phyloP scores from a whole-genome alignment of 2,797 vertebrate species.

The Onychomys torridus region DNA sequence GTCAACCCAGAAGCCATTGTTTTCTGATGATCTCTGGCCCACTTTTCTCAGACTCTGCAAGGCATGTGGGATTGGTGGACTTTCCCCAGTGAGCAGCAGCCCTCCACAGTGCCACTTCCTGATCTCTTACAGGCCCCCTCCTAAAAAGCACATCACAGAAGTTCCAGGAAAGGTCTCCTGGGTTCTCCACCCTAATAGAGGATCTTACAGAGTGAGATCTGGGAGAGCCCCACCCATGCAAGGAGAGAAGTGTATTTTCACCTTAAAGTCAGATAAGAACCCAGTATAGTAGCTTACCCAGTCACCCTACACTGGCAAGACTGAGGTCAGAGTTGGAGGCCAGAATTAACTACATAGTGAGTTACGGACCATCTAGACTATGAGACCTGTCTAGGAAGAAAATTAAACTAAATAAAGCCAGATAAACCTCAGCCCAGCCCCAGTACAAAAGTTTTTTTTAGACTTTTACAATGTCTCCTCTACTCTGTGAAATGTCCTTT shows the following conservation, averaged over 20 bases:
- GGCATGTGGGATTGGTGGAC: background rate
- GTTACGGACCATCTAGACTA: background rate
- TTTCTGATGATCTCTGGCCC: conserved; percentile 59
- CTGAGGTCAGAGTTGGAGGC: background rate
- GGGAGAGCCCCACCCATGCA: background rate
- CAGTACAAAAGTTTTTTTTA: background rate
- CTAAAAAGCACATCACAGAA: background rate
- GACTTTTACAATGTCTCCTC: background rate
- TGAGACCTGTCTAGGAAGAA: background rate
- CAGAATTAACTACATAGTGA: background rate
- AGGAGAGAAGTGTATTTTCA: background rate
- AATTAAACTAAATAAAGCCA: background rate
- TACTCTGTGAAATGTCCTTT: background rate
- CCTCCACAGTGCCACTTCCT: background rate
- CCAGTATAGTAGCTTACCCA: background rate
- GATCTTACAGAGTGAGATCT: background rate
- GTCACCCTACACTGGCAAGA: background rate
- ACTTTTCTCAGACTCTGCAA: background rate
- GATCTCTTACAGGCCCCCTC: background rate
- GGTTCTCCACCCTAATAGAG: background rate
- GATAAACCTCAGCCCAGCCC: background rate
- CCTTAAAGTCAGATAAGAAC: background rate
- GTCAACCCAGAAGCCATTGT: conserved; percentile 27
- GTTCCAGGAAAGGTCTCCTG: background rate
- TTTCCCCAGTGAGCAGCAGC: background rate